Base-by-base conservation (phyloP, 2,797 vertebrate species). In the Anas flavirostris region DNA sequence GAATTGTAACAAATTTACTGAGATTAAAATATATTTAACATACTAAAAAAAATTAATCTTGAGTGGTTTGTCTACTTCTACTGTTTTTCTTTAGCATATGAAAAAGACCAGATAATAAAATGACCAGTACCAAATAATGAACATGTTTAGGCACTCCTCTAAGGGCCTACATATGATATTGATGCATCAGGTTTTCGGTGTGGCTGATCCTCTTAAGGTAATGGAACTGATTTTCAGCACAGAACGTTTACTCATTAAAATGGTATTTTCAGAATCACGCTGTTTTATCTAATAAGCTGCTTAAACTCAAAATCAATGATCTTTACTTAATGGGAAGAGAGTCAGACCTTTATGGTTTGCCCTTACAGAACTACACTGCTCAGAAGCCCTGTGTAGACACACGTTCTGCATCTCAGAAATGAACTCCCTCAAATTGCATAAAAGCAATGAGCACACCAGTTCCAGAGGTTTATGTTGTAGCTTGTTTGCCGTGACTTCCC, bases 361-460 rank as follows among this genome's bases (percentile, higher is more conserved):
- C 60, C 29, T 75, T 10, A 13, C 2, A 4, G 55, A 75, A 60
- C 39, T 59, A 25, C 48, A 68, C 82, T 86, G 33, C 73, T 52
- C 55, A 29, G 63, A 56, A 31, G 28, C 12, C 2, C 3, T 5
- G 23, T 7, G 41, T 4, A 62, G 22, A 12, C 6, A 15, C 52
- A 21, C 3, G 2, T 23, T 9, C 56, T 28, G 18, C 33, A 41
- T 8, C 59, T 52, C 70, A 15, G 43, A 26, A 63, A 21, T 8
- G 6, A 79, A 16, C 7, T 64, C 17, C 35, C 60, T 46, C 66
- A 10, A 6, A 16, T 0, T 31, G 25, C 8, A 1, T 1, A 4
- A 4, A 19, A 58, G 41, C 72, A 2, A 6, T 0, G 16, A 56
- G 37, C 33, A 17, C 31, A 16, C 39, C 2, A 0, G 8, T 7